Conservation (phyloP, 2,888 invertebrate genomes). For the Hanleya hanleyi region DNA sequence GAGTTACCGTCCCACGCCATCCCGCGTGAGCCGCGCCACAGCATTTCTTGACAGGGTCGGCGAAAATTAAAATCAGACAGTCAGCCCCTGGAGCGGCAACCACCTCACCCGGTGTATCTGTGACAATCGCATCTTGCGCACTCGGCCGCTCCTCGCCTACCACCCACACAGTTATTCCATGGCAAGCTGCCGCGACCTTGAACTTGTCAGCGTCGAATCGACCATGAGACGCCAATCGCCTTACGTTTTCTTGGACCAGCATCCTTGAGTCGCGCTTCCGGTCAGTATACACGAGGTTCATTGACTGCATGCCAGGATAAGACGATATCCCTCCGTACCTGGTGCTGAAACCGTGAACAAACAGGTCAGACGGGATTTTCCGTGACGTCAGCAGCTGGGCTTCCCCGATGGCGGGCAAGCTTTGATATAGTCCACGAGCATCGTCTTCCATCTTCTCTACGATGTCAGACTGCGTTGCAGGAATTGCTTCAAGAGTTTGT, state of each 20-base stretch:
- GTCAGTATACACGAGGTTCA: slow-evolving; percentile 43
- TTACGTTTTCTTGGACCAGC: slow-evolving; percentile 44
- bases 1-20: slow-evolving; percentile 44
- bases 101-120: slow-evolving; percentile 37
- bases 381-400: slow-evolving; percentile 25
- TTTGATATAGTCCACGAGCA: background rate
- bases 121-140: slow-evolving; percentile 43
- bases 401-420: background rate
- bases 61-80: slow-evolving; percentile 47
- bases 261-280: slow-evolving; percentile 43
- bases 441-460: background rate
- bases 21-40: slow-evolving; percentile 52
- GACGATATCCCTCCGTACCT: slow-evolving; percentile 45
- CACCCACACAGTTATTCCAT: slow-evolving; percentile 43
- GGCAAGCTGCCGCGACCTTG: slow-evolving; percentile 28
- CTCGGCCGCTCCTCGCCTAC: slow-evolving; percentile 35
- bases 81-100: slow-evolving; percentile 53
- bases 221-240: slow-evolving; percentile 33
- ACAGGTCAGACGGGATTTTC: slow-evolving; percentile 30
- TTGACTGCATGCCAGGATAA: slow-evolving; percentile 35
- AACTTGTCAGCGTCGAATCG: slow-evolving; percentile 23
- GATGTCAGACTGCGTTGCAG: background rate
- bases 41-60: slow-evolving; percentile 42
- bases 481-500: no score
- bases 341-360: slow-evolving; percentile 43